A percentile compares a stretch with the other conserved stretches of the same genome.
These are phyloP conservation scores for Drosophila kambysellisi DNA, from an alignment of 2,888 invertebrate species.

Conservation along the genomic window DNA sequence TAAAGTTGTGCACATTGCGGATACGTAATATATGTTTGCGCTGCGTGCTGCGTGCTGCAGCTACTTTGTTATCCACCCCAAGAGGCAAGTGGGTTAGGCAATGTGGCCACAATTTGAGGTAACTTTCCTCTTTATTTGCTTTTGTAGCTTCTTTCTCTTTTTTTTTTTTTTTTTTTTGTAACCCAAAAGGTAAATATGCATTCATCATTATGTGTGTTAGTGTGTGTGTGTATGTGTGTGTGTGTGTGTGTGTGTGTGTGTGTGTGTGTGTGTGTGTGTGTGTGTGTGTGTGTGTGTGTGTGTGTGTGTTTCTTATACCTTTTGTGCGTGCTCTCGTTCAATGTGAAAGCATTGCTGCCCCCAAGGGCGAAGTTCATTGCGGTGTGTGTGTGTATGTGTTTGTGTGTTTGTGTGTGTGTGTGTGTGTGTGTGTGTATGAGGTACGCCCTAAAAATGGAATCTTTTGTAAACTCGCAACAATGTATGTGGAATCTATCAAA, in stretches of 20 bases:
- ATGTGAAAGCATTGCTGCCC: constrained; percentile 29
- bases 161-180: constrained; percentile 21
- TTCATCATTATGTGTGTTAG: constrained; percentile 50
- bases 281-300: not conserved
- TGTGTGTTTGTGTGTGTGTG: not conserved
- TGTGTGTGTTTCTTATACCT: constrained; percentile 59
- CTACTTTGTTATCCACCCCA: constrained; percentile 71
- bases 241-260: constrained; percentile 18
- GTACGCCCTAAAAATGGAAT: constrained; percentile 27
- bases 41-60: constrained; percentile 57
- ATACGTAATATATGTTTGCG: constrained; percentile 70
- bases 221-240: not conserved
- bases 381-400: not conserved
- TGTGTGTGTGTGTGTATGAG: constrained; percentile 3
- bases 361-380: constrained; percentile 27
- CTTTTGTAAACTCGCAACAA: constrained; percentile 40
- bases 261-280: constrained; percentile 15
- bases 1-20: constrained; percentile 73
- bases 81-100: constrained; percentile 60
- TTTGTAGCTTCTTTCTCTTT: constrained; percentile 9
- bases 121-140: constrained; percentile 30
- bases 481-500: constrained; percentile 33
- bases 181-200: constrained; percentile 73
- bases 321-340: constrained; percentile 66
- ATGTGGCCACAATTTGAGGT: constrained; percentile 73